Evolutionary conservation across 2,888 invertebrate species (phyloP).

Genomic region (Tinea semifulvella): DNA sequence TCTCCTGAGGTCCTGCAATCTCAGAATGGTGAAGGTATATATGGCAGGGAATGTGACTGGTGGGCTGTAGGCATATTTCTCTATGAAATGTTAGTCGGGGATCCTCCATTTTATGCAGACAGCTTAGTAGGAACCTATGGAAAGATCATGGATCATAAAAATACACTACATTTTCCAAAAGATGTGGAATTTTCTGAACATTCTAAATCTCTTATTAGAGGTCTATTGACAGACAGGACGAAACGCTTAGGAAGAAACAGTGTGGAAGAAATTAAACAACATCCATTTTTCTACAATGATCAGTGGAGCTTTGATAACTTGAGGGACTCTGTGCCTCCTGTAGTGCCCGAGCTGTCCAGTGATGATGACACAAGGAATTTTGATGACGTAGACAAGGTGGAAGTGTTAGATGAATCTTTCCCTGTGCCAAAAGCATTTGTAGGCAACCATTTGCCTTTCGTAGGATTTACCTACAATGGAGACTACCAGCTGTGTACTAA

Average conservation of each 20-base stretch:
- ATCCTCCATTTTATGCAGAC: conserved; percentile 99
- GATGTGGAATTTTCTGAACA: conserved; percentile 92
- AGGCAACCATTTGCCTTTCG: conserved; percentile 98
- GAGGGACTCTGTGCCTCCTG: conserved; percentile 93
- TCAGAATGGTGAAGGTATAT: conserved; percentile 94
- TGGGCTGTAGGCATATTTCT: conserved; percentile 99
- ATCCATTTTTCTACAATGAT: conserved; percentile 95
- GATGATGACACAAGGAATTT: conserved; percentile 99
- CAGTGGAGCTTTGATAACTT: conserved; percentile 98
- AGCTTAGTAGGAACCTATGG: conserved; percentile 98
- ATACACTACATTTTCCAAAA: conserved; percentile 93
- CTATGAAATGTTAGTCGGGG: conserved; percentile 98
- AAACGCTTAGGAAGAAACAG: conserved; percentile 91
- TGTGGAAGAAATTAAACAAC: conserved; percentile 93
- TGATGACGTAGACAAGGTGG: conserved; percentile 96
- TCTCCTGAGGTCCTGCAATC: conserved; percentile 98
- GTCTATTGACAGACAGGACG: conserved; percentile 91
- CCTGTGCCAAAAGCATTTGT: conserved; percentile 97
- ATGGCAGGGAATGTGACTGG: conserved; percentile 98
- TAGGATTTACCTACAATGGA: conserved; percentile 97
- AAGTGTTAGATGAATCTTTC: conserved; percentile 92
- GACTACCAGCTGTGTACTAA: conserved; percentile 81
- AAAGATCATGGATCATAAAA: conserved; percentile 99
- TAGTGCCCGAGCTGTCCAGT: conserved; percentile 93
- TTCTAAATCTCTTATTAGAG: conserved; percentile 89